Evolutionary conservation across 2,113 vertebrate genomes (phyloP).

Genomic region (Heterochromis multidens): DNA sequence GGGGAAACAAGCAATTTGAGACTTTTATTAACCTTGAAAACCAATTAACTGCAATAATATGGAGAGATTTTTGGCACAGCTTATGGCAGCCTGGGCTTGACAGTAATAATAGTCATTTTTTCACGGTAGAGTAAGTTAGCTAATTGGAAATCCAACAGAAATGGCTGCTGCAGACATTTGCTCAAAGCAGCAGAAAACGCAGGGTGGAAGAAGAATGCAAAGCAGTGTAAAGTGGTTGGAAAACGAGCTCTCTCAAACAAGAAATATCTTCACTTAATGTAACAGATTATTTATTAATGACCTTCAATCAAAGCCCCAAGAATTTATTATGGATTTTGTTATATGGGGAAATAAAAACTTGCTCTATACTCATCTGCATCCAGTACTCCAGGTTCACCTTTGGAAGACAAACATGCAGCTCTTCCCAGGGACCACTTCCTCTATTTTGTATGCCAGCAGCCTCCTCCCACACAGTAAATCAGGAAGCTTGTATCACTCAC

Average conservation of each 20-base stretch:
- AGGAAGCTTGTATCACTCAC: conserved; percentile 59
- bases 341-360: not conserved
- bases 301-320: not conserved
- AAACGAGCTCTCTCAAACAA: not conserved
- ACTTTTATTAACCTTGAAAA: not conserved
- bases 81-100: not conserved
- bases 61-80: not conserved
- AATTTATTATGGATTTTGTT: not conserved
- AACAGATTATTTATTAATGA: not conserved
- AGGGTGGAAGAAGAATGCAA: not conserved
- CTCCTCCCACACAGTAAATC: conserved; percentile 35
- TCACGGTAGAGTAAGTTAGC: conserved; percentile 30
- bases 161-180: conserved; percentile 13
- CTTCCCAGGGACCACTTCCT: conserved; percentile 38
- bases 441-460: conserved; percentile 29
- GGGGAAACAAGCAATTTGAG: not conserved
- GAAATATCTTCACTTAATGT: not conserved
- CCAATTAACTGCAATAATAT: conserved; percentile 22
- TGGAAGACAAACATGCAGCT: conserved; percentile 28
- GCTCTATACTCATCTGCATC: not conserved
- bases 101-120: conserved; percentile 32
- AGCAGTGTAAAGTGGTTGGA: not conserved
- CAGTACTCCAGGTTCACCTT: conserved; percentile 7
- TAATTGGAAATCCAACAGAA: conserved; percentile 40
- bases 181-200: conserved; percentile 4